phyloP scores from a whole-genome alignment of 2,113 vertebrate species.

The Tretioscincus oriximinensis region DNA sequence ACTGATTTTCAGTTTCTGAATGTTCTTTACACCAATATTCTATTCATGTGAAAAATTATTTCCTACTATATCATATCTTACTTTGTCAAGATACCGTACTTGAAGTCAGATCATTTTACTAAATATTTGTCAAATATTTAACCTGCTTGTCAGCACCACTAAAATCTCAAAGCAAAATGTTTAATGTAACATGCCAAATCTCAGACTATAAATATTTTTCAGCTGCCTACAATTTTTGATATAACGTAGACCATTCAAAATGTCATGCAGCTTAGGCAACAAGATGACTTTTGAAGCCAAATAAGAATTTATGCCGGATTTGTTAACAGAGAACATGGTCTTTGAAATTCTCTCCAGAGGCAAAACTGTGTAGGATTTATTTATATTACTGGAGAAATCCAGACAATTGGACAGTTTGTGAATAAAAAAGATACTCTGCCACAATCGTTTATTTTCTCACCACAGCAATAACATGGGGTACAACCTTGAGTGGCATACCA shows the following conservation, averaged over 20 bases:
- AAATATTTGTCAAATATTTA: slow-evolving; percentile 10
- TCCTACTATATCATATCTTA: not conserved
- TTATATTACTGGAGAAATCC: not conserved
- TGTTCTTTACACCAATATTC: slow-evolving; percentile 30
- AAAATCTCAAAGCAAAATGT: slow-evolving; percentile 10
- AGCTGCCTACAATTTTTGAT: slow-evolving; percentile 21
- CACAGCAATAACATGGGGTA: too few relatives aligned
- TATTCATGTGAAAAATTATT: not conserved
- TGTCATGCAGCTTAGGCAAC: not conserved
- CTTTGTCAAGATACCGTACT: not conserved
- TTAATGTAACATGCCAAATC: not conserved
- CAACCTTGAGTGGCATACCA: too few relatives aligned
- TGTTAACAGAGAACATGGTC: slow-evolving; percentile 15
- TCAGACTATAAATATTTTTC: slow-evolving; percentile 18
- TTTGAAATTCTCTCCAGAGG: slow-evolving; percentile 3
- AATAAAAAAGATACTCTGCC: too few relatives aligned
- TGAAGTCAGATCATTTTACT: not conserved
- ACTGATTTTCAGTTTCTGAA: not conserved
- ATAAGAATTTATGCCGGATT: slow-evolving; percentile 21
- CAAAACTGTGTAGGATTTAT: slow-evolving; percentile 20
- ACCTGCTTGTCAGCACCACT: not conserved
- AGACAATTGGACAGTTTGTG: too few relatives aligned
- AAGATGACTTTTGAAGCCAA: slow-evolving; percentile 23
- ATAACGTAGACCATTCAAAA: slow-evolving; percentile 26
- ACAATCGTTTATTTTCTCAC: too few relatives aligned